These are phyloP conservation scores for Actinernus sp. DNA, from an alignment of 92 coral and sea anemone species.

Conservation along the genomic window DNA sequence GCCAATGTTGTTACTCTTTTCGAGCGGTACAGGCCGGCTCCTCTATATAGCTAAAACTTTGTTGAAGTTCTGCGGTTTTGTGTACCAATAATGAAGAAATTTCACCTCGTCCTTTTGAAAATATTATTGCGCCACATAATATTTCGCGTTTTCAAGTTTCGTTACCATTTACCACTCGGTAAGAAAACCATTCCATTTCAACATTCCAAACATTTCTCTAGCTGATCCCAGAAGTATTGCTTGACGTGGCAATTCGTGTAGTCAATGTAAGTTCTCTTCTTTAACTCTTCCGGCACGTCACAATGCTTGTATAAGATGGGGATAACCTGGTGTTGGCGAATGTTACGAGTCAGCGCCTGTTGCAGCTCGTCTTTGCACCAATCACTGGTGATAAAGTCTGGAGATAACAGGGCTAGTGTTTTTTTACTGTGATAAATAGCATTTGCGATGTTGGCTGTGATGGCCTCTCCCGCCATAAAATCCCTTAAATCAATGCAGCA, in stretches of 20 bases:
- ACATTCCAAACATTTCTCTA: constrained; percentile 30
- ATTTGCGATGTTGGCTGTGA: constrained; percentile 77
- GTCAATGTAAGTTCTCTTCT: constrained; percentile 63
- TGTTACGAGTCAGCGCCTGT: constrained; percentile 61
- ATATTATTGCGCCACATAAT: too few relatives aligned
- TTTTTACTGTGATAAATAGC: constrained; percentile 76
- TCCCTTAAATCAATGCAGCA: constrained; percentile 84
- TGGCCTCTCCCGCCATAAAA: constrained; percentile 78
- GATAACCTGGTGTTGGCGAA: constrained; percentile 46
- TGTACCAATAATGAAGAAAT: too few relatives aligned
- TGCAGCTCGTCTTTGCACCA: constrained; percentile 83
- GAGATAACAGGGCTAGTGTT: constrained; percentile 81
- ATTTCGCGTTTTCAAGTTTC: too few relatives aligned
- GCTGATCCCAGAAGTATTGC: constrained; percentile 69
- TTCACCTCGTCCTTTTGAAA: too few relatives aligned
- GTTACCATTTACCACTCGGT: too few relatives aligned
- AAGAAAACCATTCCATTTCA: neutral
- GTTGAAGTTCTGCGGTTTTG: too few relatives aligned
- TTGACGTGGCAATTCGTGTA: constrained; percentile 61
- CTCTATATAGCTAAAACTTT: too few relatives aligned
- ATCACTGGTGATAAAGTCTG: constrained; percentile 72
- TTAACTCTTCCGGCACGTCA: constrained; percentile 39
- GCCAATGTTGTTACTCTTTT: too few relatives aligned
- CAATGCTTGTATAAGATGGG: constrained; percentile 70
- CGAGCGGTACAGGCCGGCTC: too few relatives aligned